A percentile compares a stretch with the other conserved stretches of the same genome.
Conservation (phyloP, 2,113 vertebrate genomes). For the Pseudorectes ferrugineus region DNA sequence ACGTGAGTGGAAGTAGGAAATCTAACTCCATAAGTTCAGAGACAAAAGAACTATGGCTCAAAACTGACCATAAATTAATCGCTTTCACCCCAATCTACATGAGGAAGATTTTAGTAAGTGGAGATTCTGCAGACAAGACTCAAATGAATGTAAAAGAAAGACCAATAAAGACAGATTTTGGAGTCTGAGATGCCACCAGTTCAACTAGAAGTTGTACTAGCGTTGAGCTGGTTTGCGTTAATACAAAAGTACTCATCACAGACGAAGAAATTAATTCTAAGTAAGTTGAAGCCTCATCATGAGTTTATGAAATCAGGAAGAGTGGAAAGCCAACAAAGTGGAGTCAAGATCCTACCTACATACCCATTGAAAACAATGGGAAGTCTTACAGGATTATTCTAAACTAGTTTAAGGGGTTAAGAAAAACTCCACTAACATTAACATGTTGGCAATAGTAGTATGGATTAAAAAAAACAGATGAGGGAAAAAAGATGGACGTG, state of each 20-base stretch:
- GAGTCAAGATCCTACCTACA: not conserved
- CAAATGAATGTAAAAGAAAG: not conserved
- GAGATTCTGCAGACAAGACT: not conserved
- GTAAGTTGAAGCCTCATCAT: not conserved
- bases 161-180: not conserved
- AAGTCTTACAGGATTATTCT: not conserved
- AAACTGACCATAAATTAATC: not conserved
- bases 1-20: not conserved
- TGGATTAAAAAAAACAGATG: not conserved
- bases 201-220: not conserved
- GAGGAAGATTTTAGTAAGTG: not conserved
- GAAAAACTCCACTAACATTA: not conserved
- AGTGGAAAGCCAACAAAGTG: not conserved
- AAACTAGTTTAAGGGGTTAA: not conserved
- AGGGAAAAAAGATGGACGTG: not conserved
- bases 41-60: not conserved
- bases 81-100: not conserved
- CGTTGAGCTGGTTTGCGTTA: not conserved
- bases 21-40: not conserved
- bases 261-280: not conserved
- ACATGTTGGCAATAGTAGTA: not conserved
- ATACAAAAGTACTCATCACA: not conserved
- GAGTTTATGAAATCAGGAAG: not conserved
- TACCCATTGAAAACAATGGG: not conserved
- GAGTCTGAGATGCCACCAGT: not conserved